Evolutionary conservation across 2,888 invertebrate species (phyloP).

Genomic region (Ophion costatus): DNA sequence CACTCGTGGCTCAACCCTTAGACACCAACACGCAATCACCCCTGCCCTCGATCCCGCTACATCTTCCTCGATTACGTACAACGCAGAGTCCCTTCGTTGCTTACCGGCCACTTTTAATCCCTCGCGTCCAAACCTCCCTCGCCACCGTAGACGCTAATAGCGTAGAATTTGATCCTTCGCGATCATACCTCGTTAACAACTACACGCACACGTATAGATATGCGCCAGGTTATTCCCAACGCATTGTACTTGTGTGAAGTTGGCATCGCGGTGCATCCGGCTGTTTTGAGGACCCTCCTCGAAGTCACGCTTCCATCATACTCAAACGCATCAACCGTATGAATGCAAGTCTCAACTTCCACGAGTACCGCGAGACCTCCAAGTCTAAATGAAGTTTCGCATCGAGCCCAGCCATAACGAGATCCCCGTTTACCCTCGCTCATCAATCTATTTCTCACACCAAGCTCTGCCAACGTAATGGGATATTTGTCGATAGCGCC

Average conservation of each 20-base stretch:
- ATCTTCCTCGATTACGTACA: slow-evolving; percentile 48
- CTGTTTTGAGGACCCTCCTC: not conserved
- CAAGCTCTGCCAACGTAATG: not conserved
- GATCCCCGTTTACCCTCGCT: not conserved
- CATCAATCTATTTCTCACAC: not conserved
- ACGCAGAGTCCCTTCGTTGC: slow-evolving; percentile 8
- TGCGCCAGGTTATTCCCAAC: not conserved
- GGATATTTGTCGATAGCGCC: not conserved
- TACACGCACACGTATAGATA: not conserved
- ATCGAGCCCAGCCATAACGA: slow-evolving; percentile 23
- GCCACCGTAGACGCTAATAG: slow-evolving; percentile 43
- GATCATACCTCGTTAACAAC: slow-evolving; percentile 19
- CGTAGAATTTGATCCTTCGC: slow-evolving; percentile 54
- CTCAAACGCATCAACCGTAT: not conserved
- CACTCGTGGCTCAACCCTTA: slow-evolving; percentile 52
- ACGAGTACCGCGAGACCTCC: not conserved
- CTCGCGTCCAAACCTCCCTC: slow-evolving; percentile 13
- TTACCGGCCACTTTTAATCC: slow-evolving; percentile 17
- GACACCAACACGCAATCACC: slow-evolving; percentile 52
- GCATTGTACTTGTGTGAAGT: not conserved
- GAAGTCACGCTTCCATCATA: not conserved
- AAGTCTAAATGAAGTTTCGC: slow-evolving; percentile 4
- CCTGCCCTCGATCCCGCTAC: slow-evolving; percentile 1
- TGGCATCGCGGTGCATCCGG: not conserved
- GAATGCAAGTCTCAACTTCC: not conserved